Conservation (phyloP, 2,888 invertebrate genomes). For the Chymomyza procnemis region DNA sequence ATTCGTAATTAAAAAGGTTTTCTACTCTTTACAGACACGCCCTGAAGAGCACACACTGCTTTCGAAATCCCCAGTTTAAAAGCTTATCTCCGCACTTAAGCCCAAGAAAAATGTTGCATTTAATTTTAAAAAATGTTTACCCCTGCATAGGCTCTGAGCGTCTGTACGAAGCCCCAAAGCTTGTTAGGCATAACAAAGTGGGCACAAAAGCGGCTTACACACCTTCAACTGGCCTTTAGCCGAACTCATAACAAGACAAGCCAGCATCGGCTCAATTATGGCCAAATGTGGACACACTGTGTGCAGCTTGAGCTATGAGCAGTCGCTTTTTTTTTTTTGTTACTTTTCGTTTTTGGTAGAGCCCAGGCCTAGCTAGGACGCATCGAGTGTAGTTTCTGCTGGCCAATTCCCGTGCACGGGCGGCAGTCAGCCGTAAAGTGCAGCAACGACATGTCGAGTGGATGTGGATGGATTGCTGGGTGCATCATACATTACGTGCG, state of each 20-base stretch:
- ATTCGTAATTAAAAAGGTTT: too few relatives aligned
- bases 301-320: not conserved
- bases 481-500: constrained; percentile 12
- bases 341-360: too few relatives aligned
- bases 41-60: too few relatives aligned
- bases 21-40: too few relatives aligned
- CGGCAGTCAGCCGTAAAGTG: not conserved
- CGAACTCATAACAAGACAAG: not conserved
- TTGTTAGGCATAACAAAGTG: not conserved
- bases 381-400: not conserved
- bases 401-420: not conserved
- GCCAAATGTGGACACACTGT: not conserved
- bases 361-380: not conserved
- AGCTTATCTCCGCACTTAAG: too few relatives aligned
- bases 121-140: not conserved
- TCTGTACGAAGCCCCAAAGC: not conserved
- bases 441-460: not conserved
- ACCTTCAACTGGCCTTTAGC: not conserved
- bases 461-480: constrained; percentile 13
- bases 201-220: not conserved
- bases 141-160: too few relatives aligned
- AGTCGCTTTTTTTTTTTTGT: not conserved
- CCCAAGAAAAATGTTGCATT: not conserved
- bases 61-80: too few relatives aligned
- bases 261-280: not conserved